phyloP scores from a whole-genome alignment of 2,113 vertebrate genomes.

The Microcebus ravelobensis region DNA sequence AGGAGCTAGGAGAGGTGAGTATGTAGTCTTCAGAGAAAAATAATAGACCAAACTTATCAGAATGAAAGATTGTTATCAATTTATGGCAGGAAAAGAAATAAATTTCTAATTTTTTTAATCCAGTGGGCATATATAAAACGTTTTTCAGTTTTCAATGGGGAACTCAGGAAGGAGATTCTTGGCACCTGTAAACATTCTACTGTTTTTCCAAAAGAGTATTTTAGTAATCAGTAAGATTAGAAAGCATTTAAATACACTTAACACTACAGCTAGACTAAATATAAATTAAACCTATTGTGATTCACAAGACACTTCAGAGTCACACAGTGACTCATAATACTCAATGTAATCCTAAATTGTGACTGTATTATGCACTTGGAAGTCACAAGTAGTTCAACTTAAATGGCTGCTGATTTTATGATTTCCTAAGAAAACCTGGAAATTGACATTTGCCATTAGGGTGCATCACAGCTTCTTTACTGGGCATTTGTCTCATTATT shows the following conservation, averaged over 20 bases:
- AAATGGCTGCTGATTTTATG: neutral
- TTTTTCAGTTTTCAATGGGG: neutral
- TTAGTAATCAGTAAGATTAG: neutral
- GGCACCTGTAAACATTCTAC: neutral
- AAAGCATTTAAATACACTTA: neutral
- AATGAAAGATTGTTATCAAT: neutral
- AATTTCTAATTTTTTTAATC: neutral
- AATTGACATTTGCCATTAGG: neutral
- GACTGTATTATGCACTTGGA: neutral
- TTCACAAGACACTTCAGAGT: neutral
- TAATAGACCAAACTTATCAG: neutral
- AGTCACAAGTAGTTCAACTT: neutral
- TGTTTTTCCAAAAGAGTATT: neutral
- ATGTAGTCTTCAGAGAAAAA: neutral
- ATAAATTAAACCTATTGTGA: neutral
- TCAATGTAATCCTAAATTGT: neutral
- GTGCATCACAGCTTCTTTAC: neutral
- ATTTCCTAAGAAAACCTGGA: neutral
- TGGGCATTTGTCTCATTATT: neutral
- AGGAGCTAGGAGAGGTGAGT: neutral
- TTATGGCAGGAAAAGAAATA: neutral
- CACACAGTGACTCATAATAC: neutral
- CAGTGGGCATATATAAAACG: neutral
- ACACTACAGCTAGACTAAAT: neutral
- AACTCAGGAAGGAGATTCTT: neutral